Evolutionary conservation across 2,797 vertebrate genomes (phyloP).

Genomic region (Gorsachius magnificus): DNA sequence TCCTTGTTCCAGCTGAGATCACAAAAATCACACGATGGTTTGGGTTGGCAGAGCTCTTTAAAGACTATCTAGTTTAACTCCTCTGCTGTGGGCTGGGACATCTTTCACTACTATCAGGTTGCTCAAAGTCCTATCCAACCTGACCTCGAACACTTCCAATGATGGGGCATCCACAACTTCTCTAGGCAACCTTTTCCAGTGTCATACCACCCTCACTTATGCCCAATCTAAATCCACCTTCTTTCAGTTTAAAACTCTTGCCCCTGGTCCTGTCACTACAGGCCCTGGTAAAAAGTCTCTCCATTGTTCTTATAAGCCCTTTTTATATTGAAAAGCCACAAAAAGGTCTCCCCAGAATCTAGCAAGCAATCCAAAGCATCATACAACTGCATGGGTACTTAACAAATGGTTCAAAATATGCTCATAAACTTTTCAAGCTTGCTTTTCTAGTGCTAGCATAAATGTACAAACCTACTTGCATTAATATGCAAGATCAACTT

Average conservation of each 20-base stretch:
- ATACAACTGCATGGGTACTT: neutral
- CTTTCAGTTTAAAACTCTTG: neutral
- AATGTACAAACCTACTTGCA: neutral
- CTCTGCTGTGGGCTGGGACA: neutral
- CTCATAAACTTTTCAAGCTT: neutral
- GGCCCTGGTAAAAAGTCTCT: neutral
- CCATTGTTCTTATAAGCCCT: neutral
- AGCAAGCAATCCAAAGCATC: neutral
- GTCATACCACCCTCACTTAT: neutral
- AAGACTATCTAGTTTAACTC: neutral
- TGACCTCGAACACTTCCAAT: neutral
- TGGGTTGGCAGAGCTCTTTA: neutral
- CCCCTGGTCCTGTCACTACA: neutral
- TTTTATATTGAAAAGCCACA: neutral
- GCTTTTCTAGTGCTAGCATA: neutral
- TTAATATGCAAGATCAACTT: neutral
- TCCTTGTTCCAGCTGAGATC: neutral
- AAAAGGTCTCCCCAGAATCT: neutral
- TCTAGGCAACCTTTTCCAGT: neutral
- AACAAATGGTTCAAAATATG: neutral
- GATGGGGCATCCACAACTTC: neutral
- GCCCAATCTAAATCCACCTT: neutral
- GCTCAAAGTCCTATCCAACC: neutral
- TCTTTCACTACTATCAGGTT: neutral
- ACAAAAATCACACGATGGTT: neutral